Percentiles rank a stretch among this genome's conserved stretches.
These are phyloP conservation scores for Nothoprocta pentlandii DNA, from an alignment of 2,113 vertebrate genomes.

Conservation along the genomic window DNA sequence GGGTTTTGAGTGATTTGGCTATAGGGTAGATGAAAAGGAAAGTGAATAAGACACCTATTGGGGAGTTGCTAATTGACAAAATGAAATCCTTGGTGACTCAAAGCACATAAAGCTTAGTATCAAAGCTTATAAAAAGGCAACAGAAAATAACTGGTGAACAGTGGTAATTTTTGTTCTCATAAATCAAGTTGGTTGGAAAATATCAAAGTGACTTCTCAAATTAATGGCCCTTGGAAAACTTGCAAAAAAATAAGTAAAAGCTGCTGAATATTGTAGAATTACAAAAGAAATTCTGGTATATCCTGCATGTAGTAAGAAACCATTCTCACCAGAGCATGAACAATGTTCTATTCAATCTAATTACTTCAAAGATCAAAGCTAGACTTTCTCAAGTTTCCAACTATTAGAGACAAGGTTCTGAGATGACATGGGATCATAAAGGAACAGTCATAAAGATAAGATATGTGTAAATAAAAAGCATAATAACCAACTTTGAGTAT, in stretches of 20 bases:
- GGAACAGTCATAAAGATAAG: constrained; percentile 49
- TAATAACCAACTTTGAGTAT: background rate
- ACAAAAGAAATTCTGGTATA: constrained; percentile 21
- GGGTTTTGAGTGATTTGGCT: background rate
- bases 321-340: constrained; percentile 31
- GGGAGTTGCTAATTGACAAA: background rate
- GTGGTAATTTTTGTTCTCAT: constrained; percentile 46
- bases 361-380: constrained; percentile 71
- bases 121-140: background rate
- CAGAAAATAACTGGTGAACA: constrained; percentile 16
- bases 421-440: constrained; percentile 52
- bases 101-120: background rate
- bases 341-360: constrained; percentile 53
- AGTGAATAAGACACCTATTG: rapidly evolving
- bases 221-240: constrained; percentile 13
- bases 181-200: constrained; percentile 44
- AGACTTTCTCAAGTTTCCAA: constrained; percentile 45
- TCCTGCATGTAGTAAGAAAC: constrained; percentile 22
- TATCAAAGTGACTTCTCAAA: constrained; percentile 41
- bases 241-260: constrained; percentile 17
- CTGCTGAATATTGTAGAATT: constrained; percentile 20
- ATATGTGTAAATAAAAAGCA: constrained; percentile 43
- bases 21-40: background rate
- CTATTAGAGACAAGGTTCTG: constrained; percentile 51
- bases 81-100: background rate